A percentile compares a stretch with the other conserved stretches of the same genome.
These are phyloP conservation scores for Axea sp. DNA, from an alignment of 2,888 invertebrate species.

Conservation along the genomic window DNA sequence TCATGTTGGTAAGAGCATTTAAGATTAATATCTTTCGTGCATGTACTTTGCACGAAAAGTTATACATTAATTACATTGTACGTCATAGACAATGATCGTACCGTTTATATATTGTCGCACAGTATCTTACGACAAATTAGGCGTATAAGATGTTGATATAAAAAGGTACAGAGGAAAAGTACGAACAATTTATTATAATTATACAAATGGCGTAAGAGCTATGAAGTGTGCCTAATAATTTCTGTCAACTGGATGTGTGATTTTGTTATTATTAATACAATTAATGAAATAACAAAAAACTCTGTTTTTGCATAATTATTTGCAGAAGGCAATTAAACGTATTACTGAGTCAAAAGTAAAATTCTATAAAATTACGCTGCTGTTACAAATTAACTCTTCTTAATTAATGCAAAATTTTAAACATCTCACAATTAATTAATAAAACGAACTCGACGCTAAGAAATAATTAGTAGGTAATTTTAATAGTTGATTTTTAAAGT, in stretches of 20 bases:
- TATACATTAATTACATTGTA: slow-evolving; percentile 58
- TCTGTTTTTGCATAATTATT: no score
- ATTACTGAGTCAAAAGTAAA: no score
- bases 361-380: no score
- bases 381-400: no score
- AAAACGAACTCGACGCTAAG: neutral
- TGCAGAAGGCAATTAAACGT: no score
- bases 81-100: slow-evolving; percentile 61
- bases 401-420: no score
- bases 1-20: slow-evolving; percentile 57
- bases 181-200: no score
- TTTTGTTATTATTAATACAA: no score
- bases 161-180: slow-evolving; percentile 16
- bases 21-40: slow-evolving; percentile 62
- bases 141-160: slow-evolving; percentile 40
- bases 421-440: neutral
- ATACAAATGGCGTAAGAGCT: no score
- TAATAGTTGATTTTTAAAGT: slow-evolving; percentile 20
- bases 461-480: slow-evolving; percentile 31
- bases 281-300: no score
- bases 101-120: slow-evolving; percentile 47
- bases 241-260: no score
- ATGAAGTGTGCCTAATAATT: no score
- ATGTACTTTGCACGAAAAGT: slow-evolving; percentile 58
- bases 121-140: slow-evolving; percentile 46